These are phyloP conservation scores for Ctenopoma multispine DNA, from an alignment of 2,797 vertebrate species.

Conservation along the genomic window DNA sequence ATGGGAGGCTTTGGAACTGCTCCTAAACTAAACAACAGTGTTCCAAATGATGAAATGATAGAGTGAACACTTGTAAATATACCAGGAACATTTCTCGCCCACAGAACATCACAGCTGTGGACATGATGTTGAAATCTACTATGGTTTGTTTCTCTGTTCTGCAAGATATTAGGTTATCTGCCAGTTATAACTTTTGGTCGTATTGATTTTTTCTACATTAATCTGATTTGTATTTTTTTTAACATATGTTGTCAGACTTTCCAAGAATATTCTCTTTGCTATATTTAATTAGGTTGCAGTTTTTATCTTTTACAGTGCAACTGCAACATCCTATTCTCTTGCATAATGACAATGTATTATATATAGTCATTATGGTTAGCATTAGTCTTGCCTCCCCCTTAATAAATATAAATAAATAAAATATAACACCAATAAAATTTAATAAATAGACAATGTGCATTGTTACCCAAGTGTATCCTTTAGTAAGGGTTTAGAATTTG, in stretches of 20 bases:
- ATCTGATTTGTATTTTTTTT: not conserved
- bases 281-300: not conserved
- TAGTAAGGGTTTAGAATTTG: too few relatives aligned
- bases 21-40: slow-evolving; percentile 65
- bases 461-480: too few relatives aligned
- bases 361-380: too few relatives aligned
- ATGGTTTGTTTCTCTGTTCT: not conserved
- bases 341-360: too few relatives aligned
- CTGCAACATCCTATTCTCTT: too few relatives aligned
- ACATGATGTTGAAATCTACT: slow-evolving; percentile 1
- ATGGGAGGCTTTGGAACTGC: slow-evolving; percentile 57
- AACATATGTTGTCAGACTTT: too few relatives aligned
- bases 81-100: slow-evolving; percentile 38
- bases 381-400: too few relatives aligned
- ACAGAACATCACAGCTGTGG: slow-evolving; percentile 29
- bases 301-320: too few relatives aligned
- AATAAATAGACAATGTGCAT: too few relatives aligned
- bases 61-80: slow-evolving; percentile 44
- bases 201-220: not conserved
- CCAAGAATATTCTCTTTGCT: not conserved
- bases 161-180: too few relatives aligned
- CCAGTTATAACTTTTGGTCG: not conserved
- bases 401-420: too few relatives aligned
- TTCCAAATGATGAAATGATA: slow-evolving; percentile 65
- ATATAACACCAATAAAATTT: too few relatives aligned